phyloP scores from a whole-genome alignment of 2,888 invertebrate species.

The Orchesellides sinensis region DNA sequence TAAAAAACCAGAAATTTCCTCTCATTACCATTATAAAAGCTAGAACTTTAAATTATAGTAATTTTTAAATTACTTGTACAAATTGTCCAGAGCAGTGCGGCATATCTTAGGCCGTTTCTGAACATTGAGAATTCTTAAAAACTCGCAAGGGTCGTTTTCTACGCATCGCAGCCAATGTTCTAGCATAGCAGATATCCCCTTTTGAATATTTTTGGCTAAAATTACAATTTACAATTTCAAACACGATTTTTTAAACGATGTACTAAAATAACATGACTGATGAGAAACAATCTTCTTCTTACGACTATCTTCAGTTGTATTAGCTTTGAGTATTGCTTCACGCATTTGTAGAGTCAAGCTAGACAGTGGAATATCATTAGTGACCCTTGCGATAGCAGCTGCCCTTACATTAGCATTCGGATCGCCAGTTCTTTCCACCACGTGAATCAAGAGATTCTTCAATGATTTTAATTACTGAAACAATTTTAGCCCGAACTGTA shows the following conservation, averaged over 20 bases:
- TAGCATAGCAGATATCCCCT: constrained; percentile 8
- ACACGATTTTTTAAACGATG: not conserved
- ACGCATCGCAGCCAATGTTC: constrained; percentile 30
- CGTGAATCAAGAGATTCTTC: constrained; percentile 23
- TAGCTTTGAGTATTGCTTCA: constrained; percentile 45
- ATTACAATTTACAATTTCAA: not conserved
- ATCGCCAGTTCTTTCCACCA: constrained; percentile 48
- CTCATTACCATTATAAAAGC: not conserved
- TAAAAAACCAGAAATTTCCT: not conserved
- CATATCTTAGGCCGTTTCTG: constrained; percentile 29
- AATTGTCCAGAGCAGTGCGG: constrained; percentile 2
- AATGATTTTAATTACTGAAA: constrained; percentile 17
- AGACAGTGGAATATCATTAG: not conserved
- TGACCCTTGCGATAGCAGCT: constrained; percentile 27
- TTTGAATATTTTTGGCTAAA: constrained; percentile 32
- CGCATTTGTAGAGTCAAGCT: constrained; percentile 40
- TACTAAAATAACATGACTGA: too few relatives aligned
- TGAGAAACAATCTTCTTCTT: not conserved
- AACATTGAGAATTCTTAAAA: constrained; percentile 42
- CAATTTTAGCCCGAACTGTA: constrained; percentile 23
- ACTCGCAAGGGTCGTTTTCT: constrained; percentile 37
- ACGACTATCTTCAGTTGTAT: constrained; percentile 28
- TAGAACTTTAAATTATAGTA: not conserved
- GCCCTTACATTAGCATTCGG: constrained; percentile 27
- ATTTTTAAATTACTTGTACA: constrained; percentile 32